Conservation (phyloP, 2,888 invertebrate species). For the Torymus texanus region DNA sequence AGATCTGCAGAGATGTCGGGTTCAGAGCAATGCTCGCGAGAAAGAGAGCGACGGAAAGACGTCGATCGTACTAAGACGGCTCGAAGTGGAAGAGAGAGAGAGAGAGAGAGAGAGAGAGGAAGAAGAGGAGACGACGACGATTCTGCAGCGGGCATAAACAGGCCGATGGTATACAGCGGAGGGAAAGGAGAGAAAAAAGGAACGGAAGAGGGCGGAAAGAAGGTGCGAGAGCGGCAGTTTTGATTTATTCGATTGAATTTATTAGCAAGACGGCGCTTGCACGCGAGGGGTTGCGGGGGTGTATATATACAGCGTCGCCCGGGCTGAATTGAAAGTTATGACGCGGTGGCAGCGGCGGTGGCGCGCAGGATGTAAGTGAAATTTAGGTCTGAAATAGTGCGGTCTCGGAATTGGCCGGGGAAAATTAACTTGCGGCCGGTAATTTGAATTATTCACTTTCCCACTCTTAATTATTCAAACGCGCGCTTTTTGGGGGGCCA, state of each 20-base stretch:
- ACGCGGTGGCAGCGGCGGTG: background rate
- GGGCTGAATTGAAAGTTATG: slow-evolving; percentile 23
- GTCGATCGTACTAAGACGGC: slow-evolving; percentile 36
- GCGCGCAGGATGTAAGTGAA: slow-evolving; percentile 20
- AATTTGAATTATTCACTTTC: background rate
- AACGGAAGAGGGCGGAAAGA: background rate
- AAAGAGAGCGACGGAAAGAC: slow-evolving; percentile 23
- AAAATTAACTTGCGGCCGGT: background rate
- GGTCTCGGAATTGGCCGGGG: background rate
- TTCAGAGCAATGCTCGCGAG: background rate
- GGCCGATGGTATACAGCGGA: background rate
- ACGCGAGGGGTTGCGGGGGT: background rate
- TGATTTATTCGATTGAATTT: slow-evolving; percentile 48
- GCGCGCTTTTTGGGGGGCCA: background rate
- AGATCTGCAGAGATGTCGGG: slow-evolving; percentile 12
- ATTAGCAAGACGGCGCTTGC: slow-evolving; percentile 11
- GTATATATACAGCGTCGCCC: background rate
- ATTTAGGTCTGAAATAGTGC: slow-evolving; percentile 7
- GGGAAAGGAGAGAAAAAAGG: background rate
- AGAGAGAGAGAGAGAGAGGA: background rate
- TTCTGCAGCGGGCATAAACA: slow-evolving; percentile 31
- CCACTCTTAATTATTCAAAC: background rate
- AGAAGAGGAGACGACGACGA: background rate
- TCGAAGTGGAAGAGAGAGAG: background rate
- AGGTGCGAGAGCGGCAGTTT: slow-evolving; percentile 4